Percentiles rank a stretch among this genome's conserved stretches.
Evolutionary conservation across 2,113 vertebrate genomes (phyloP).

Genomic region (Sinocyclocheilus anophthalmus): DNA sequence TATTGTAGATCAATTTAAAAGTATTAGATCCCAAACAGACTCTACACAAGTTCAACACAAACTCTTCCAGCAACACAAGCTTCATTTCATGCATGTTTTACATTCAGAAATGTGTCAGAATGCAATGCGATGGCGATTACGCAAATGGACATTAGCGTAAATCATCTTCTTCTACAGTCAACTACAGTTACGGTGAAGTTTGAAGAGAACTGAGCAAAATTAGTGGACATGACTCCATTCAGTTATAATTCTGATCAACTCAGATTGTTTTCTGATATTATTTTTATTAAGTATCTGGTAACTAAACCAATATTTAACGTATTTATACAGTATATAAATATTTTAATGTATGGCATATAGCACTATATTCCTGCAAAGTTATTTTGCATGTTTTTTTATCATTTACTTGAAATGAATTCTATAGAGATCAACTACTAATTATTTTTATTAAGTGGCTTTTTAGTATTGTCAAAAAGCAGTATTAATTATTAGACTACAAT

Average conservation of each 20-base stretch:
- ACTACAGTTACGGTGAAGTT: neutral
- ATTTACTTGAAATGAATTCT: too few relatives aligned
- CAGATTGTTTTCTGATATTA: too few relatives aligned
- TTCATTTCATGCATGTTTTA: neutral
- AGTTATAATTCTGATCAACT: too few relatives aligned
- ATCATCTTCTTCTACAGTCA: neutral
- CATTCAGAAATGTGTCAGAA: neutral
- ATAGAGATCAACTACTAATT: neutral
- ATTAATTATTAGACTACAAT: too few relatives aligned
- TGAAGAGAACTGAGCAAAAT: neutral
- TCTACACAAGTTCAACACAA: neutral
- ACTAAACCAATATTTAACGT: too few relatives aligned
- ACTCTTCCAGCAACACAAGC: neutral
- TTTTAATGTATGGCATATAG: too few relatives aligned
- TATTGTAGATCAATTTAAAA: neutral
- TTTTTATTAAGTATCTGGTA: too few relatives aligned
- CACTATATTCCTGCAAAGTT: too few relatives aligned
- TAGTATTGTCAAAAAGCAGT: too few relatives aligned
- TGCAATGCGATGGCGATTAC: neutral
- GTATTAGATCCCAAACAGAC: neutral
- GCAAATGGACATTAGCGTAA: neutral
- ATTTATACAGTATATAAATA: too few relatives aligned
- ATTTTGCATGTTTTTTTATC: too few relatives aligned
- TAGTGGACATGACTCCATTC: neutral
- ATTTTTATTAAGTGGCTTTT: too few relatives aligned